Base-by-base conservation (phyloP, 2,797 vertebrate genomes). In the Rachycentron canadum region DNA sequence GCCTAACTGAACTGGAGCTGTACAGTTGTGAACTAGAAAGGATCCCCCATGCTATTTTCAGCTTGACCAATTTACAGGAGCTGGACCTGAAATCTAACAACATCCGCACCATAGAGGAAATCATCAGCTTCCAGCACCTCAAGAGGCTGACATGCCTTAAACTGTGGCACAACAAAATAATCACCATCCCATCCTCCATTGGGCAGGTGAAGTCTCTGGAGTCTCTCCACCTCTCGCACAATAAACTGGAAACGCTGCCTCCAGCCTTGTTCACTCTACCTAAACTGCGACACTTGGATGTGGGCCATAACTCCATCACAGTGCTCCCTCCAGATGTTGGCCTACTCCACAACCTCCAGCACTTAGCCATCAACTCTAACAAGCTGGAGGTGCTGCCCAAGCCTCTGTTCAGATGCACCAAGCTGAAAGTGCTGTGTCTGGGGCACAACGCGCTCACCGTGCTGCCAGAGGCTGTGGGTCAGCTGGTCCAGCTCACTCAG, bases 111-210 rank as follows among this genome's bases (percentile, higher is more conserved):
- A 98, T 99, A 52, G 98, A 99, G 91, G 98, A 99, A 94, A 95
- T 99, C 85, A 97, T 99, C 86, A 99, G 97, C 92, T 99, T 99
- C 91, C 98, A 99, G 90, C 97, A 99, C 88, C 95, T 99, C 65
- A 99, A 97, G 95, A 97, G 97, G 91, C 90, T 99, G 86, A 97
- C 96, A 19, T 99, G 97, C 92, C 96, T 99, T 70, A 99, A 99
- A 88, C 90, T 99, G 80, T 99, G 98, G 98, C 96, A 99, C 95
- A 99, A 99, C 94, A 99, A 98, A 93, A 99, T 99, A 59, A 95
- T 95, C 52, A 95, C 89, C 89, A 98, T 99, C 94, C 97, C 98
- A n/a, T 91, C 96, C 78, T 97, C 97, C 73, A 97, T 99, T 12
- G 96, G 94, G 76, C 96, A 97, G 17, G 93, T 99, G 89, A 98